These are phyloP conservation scores for Triplophysa bombifrons DNA, from an alignment of 2,797 vertebrate genomes.

Conservation along the genomic window DNA sequence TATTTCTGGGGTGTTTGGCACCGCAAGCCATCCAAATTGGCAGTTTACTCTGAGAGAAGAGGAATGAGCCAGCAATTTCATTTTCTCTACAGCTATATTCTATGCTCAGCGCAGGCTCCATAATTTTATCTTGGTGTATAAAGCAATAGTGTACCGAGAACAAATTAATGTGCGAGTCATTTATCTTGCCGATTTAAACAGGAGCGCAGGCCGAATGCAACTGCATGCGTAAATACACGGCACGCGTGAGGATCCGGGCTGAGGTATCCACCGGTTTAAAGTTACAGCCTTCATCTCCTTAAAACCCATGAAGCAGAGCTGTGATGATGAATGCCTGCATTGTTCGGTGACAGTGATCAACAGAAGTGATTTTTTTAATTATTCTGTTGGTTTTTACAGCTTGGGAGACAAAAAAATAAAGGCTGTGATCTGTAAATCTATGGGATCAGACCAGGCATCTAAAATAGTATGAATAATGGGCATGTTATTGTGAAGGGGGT, in stretches of 20 bases:
- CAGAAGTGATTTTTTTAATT: constrained; percentile 29
- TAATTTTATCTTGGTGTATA: constrained; percentile 15
- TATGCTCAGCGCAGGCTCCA: constrained; percentile 6
- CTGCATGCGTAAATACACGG: not conserved
- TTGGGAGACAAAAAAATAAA: constrained; percentile 37
- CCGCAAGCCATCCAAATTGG: not conserved
- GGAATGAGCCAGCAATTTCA: not conserved
- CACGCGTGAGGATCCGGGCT: not conserved
- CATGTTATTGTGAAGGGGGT: constrained; percentile 8
- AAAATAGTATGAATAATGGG: not conserved
- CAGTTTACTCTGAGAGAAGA: constrained; percentile 1
- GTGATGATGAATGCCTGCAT: constrained; percentile 31
- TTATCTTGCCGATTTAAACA: constrained; percentile 12
- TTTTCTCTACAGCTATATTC: constrained; percentile 13
- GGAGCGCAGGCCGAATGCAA: not conserved
- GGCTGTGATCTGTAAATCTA: constrained; percentile 34
- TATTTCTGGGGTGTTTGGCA: constrained; percentile 15
- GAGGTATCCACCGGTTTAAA: constrained; percentile 16
- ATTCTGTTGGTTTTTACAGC: constrained; percentile 28
- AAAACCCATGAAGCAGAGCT: constrained; percentile 20
- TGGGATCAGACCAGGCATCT: constrained; percentile 10
- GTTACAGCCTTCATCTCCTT: constrained; percentile 41
- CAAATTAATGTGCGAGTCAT: not conserved
- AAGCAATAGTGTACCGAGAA: constrained; percentile 19
- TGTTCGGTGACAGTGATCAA: constrained; percentile 42